A percentile compares a stretch with the other conserved stretches of the same genome.
Conservation (phyloP, 2,113 vertebrate genomes). For the Eleginops maclovinus region DNA sequence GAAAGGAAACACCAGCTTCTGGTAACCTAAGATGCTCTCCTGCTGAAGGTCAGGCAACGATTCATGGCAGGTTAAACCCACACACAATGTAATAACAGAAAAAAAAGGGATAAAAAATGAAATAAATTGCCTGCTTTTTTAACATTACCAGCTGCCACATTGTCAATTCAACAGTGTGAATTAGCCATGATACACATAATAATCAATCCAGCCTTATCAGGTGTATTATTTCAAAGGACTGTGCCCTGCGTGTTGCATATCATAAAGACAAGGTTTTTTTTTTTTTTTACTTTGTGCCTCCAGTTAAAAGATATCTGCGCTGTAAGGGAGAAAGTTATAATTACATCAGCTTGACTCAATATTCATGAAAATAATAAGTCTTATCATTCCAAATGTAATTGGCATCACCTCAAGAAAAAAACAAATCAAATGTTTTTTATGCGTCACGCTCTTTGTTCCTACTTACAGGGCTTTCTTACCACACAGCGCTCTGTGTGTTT, state of each 20-base stretch:
- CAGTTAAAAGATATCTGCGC: background rate
- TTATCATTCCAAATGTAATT: conserved; percentile 37
- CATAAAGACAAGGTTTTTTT: background rate
- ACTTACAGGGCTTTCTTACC: conserved; percentile 13
- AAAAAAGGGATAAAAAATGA: no score
- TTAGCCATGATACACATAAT: conserved; percentile 26
- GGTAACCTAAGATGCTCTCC: conserved; percentile 7
- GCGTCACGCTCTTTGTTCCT: background rate
- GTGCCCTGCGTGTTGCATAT: background rate
- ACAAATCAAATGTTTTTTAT: background rate
- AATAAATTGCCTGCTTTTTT: background rate
- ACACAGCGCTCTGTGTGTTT: conserved; percentile 27
- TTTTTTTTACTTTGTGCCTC: conserved; percentile 27
- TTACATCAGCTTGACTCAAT: conserved; percentile 41
- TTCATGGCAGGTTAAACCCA: background rate
- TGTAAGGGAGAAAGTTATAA: conserved; percentile 30
- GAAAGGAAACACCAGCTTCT: conserved; percentile 29
- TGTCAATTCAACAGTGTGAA: conserved; percentile 5
- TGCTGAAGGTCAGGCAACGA: background rate
- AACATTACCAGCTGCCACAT: background rate
- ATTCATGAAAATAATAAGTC: conserved; percentile 34
- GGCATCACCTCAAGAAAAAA: conserved; percentile 7
- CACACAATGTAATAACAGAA: background rate
- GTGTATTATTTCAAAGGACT: conserved; percentile 36
- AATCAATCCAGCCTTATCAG: conserved; percentile 36